Evolutionary conservation across 2,113 vertebrate species (phyloP).

Genomic region (Dicrurus megarhynchus): DNA sequence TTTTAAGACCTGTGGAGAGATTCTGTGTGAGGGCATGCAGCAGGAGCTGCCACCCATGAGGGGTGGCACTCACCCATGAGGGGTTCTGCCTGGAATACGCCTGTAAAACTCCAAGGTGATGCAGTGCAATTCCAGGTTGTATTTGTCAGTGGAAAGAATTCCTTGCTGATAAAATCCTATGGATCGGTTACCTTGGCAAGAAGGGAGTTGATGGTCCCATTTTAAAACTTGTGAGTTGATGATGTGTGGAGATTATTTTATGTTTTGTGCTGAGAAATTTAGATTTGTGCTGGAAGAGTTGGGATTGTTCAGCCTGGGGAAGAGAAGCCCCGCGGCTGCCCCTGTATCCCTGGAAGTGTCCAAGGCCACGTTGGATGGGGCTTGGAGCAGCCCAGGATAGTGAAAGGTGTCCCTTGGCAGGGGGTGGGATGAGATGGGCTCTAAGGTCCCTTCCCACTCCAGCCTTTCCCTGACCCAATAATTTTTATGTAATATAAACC

Average conservation of each 20-base stretch:
- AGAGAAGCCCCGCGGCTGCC: neutral
- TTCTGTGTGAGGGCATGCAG: too few species aligned
- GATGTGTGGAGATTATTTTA: neutral
- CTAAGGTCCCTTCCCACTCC: neutral
- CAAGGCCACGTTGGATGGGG: neutral
- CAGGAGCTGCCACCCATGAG: neutral
- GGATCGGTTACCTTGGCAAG: neutral
- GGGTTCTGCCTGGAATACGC: neutral
- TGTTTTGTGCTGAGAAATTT: neutral
- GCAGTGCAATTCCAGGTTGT: neutral
- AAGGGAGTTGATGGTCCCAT: accelerated
- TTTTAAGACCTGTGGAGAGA: neutral
- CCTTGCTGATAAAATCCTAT: neutral
- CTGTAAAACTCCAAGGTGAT: neutral
- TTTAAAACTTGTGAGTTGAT: neutral
- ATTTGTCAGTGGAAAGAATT: neutral
- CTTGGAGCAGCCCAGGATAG: neutral
- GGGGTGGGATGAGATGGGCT: neutral
- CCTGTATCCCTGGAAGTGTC: neutral
- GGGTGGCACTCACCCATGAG: neutral
- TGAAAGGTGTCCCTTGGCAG: neutral
- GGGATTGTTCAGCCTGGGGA: neutral
- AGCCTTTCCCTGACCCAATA: neutral
- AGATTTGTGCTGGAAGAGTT: neutral
- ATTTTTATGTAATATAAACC: neutral